Evolutionary conservation across 2,797 vertebrate species (phyloP), one percentile per base, ranked within the genome.

Genomic region (Avahi laniger): DNA sequence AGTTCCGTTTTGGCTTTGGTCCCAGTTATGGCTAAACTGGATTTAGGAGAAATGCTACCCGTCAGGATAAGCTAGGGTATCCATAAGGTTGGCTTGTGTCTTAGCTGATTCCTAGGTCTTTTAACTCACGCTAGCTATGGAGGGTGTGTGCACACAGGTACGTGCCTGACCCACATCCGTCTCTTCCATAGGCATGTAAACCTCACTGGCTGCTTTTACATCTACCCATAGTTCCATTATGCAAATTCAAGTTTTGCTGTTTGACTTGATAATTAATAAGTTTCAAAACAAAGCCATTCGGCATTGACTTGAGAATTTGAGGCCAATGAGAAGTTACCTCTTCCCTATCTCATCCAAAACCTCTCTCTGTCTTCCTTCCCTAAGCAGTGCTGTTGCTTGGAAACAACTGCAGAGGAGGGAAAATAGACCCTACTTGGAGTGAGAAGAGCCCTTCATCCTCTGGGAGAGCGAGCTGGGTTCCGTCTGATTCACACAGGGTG

Each of bases 211-310:
- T 90, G 78, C 22, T 82, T 91, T 70, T 38, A 2, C 35, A 65
- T 87, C 35, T 95, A 6, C 70, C 43, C 48, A 18, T 43, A 76
- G 63, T 43, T 86, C 24, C 57, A 26, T 80, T 79, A 89, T 4
- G 72, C 69, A 96, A 86, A 83, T 59, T 48, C 76, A 50, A 54
- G 50, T 72, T 59, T 83, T 84, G 30, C 72, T 69, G 43, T 87
- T 92, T 92, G 65, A 80, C n/a, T 90, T 91, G 35, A 59, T 79
- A 75, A 84, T 78, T 72, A 86, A 43, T 54, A 87, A 69, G 65
- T 75, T 80, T 72, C 85, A 92, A 72, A 91, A 65, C 54, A 87
- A 92, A 80, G 20, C 48, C 54, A n/a, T 69, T 69, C 88, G 41
- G 57, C n/a, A 33, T n/a, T 48, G 33, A 46, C 72, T 50, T 70